Evolutionary conservation across 2,113 vertebrate genomes (phyloP).

Genomic region (Anarrhichthys ocellatus): DNA sequence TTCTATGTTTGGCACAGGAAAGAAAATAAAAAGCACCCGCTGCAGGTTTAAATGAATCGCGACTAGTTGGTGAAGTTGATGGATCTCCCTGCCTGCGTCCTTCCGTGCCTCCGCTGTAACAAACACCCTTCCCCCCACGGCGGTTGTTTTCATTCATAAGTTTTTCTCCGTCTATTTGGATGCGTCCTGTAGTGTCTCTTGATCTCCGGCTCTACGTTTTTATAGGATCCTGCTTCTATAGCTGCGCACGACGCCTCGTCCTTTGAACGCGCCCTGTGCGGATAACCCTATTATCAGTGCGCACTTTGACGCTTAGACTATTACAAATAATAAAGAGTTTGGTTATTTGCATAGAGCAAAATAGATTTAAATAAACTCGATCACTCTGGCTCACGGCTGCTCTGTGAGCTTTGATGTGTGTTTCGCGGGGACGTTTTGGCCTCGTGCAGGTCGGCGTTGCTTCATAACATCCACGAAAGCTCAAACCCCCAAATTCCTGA

Average conservation of each 20-base stretch:
- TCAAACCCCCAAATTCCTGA: constrained; percentile 11
- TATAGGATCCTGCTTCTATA: constrained; percentile 28
- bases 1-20: not conserved
- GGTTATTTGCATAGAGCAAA: constrained; percentile 7
- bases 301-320: not conserved
- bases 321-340: not conserved
- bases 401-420: not conserved
- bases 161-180: constrained; percentile 73
- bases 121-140: constrained; percentile 78
- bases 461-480: constrained; percentile 35
- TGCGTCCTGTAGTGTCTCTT: constrained; percentile 61
- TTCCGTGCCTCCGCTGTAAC: constrained; percentile 53
- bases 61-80: constrained; percentile 39
- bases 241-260: not conserved
- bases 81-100: constrained; percentile 55
- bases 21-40: not conserved
- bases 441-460: constrained; percentile 30
- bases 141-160: constrained; percentile 95
- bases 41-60: not conserved
- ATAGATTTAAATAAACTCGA: not conserved
- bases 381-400: not conserved
- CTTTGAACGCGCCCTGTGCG: not conserved
- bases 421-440: constrained; percentile 5
- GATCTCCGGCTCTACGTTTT: constrained; percentile 64
- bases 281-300: not conserved